A percentile compares a stretch with the other conserved stretches of the same genome.
Evolutionary conservation across 2,888 invertebrate species (phyloP).

Genomic region (Adelphocoris suturalis): DNA sequence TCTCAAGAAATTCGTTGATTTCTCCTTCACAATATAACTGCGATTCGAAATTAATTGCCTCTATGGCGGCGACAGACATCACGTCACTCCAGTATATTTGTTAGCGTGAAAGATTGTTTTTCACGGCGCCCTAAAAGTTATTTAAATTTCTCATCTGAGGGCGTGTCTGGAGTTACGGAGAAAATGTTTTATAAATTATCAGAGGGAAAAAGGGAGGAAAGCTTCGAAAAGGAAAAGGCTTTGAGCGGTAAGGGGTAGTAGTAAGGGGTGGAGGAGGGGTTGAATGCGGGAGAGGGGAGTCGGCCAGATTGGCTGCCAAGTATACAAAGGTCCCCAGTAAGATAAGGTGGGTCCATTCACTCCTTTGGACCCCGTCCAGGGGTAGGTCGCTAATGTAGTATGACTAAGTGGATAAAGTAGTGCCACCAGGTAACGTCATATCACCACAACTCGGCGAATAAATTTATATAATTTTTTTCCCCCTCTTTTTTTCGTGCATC

Average conservation of each 20-base stretch:
- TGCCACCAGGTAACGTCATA: slow-evolving; percentile 57
- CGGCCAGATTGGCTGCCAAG: slow-evolving; percentile 66
- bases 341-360: slow-evolving; percentile 70
- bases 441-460: slow-evolving; percentile 32
- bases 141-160: slow-evolving; percentile 18
- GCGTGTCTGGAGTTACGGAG: background rate
- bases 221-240: slow-evolving; percentile 43
- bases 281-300: slow-evolving; percentile 52
- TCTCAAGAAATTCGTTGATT: too few relatives aligned
- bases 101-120: background rate
- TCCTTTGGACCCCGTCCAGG: slow-evolving; percentile 72
- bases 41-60: too few relatives aligned
- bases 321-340: slow-evolving; percentile 67
- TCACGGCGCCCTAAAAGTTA: background rate
- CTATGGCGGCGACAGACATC: too few relatives aligned
- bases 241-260: background rate
- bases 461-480: slow-evolving; percentile 50
- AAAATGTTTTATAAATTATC: slow-evolving; percentile 63
- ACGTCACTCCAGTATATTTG: too few relatives aligned
- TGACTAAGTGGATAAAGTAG: slow-evolving; percentile 73
- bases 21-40: too few relatives aligned
- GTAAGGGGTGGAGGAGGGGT: slow-evolving; percentile 20
- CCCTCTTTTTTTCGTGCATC: slow-evolving; percentile 8
- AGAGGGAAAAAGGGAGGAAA: slow-evolving; percentile 43
- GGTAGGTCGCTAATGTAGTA: slow-evolving; percentile 73